Base-by-base conservation (phyloP, 2,888 invertebrate genomes). In the Phyllotreta cruciferae region DNA sequence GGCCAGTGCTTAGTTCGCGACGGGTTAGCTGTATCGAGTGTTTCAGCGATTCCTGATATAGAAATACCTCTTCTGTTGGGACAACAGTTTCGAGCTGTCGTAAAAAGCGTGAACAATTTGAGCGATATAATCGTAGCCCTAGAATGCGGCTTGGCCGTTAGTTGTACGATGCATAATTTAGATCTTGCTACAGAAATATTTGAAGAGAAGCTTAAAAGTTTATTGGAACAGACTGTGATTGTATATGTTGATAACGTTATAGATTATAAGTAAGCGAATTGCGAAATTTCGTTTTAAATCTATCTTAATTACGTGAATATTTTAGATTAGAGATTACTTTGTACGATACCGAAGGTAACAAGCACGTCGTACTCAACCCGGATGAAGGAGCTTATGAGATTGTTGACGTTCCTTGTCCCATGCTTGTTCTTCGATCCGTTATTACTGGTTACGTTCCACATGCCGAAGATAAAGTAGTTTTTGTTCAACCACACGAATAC, bases 281-380 rank as follows among this genome's bases (percentile, higher is more conserved):
- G n/a, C 6, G 34, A 35, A 8, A n/a, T 44, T 52, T 42, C 13
- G 47, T 9, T 57, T 37, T 45, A 7, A 36, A 42, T 37, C 13
- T 8, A 41, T 35, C 14, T 13, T 53, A 11, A 11, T n/a, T 39
- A 6, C 2, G n/a, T 7, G 49, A 37, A 53, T 57, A 35, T 82
- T 83, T 1, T 78, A 92, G 92, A 65, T 80, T 92, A 66, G 82
- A 88, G 60, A 84, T 90, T 60, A 87, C 88, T 1, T 80, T 92
- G 2, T 90, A 90, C 74, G 84, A 87, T 60, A 74, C 74, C 3
- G 80, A 80, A 0, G 86, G 86, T 6, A 76, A 78, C 11, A 85
- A 85, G 73, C 77, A 87, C 1, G 74, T 81, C 0, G 78, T 85
- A 44, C 80, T 86, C 60, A 79, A 81, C 38, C 85, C 85, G 0